These are phyloP conservation scores for Microhierax caerulescens DNA, from an alignment of 2,797 vertebrate genomes.

Conservation along the genomic window DNA sequence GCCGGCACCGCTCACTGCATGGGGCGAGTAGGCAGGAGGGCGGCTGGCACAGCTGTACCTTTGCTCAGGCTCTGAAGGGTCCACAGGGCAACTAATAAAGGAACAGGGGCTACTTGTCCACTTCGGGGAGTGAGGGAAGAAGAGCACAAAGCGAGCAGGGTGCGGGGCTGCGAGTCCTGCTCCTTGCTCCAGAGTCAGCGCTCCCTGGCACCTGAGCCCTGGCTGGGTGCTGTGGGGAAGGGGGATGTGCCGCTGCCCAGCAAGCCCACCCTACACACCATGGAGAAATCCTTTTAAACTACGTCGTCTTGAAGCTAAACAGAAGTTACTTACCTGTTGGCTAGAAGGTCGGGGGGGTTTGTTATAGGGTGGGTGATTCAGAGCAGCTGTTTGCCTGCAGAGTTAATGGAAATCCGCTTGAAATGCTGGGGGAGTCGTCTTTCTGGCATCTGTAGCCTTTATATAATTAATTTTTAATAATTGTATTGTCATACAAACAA, in stretches of 20 bases:
- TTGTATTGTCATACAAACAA: neutral
- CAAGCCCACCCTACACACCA: neutral
- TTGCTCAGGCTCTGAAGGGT: neutral
- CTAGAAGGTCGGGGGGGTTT: rapidly evolving
- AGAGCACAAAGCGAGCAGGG: neutral
- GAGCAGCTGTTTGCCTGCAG: neutral
- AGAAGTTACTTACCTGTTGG: neutral
- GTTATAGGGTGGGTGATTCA: neutral
- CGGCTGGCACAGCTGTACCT: neutral
- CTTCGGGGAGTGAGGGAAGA: neutral
- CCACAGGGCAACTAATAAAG: neutral
- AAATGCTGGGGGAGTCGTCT: neutral
- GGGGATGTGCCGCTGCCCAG: neutral
- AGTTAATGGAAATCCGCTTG: neutral
- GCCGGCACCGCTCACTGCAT: rapidly evolving
- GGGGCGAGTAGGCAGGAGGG: neutral
- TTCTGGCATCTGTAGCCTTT: neutral
- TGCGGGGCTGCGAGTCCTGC: rapidly evolving
- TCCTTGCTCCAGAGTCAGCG: rapidly evolving
- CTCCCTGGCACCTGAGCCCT: neutral
- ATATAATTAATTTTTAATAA: neutral
- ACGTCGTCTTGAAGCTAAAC: neutral
- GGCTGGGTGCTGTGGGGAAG: neutral
- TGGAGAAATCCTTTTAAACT: neutral
- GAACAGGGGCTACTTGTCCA: neutral